Evolutionary conservation across 1,140 invertebrate species (phyloP).

Genomic region (Gryon sp.): DNA sequence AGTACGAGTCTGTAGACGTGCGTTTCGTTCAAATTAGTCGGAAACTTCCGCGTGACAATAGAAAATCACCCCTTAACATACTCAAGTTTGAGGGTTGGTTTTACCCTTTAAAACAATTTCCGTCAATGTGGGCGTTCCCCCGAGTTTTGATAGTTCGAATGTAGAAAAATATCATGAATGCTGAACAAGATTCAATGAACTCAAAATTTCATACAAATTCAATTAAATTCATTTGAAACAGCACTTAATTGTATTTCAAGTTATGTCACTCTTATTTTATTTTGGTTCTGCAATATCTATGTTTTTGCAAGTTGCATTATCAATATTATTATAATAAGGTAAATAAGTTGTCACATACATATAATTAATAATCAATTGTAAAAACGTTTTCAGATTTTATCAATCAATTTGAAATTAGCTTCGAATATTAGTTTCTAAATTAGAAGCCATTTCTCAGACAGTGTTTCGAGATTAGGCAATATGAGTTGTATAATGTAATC

Average conservation of each 20-base stretch:
- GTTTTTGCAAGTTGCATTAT: no score
- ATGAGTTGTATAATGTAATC: conserved; percentile 58
- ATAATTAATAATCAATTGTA: no score
- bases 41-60: conserved; percentile 48
- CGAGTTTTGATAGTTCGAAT: conserved; percentile 35
- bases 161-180: conserved; percentile 11
- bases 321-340: no score
- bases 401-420: conserved; percentile 49
- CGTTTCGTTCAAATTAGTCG: conserved; percentile 51
- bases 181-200: no score
- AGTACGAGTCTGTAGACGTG: conserved; percentile 38
- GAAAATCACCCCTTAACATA: conserved; percentile 55
- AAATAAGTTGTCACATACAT: no score
- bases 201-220: no score
- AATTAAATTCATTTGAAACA: no score
- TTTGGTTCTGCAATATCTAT: no score
- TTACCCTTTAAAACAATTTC: conserved; percentile 58
- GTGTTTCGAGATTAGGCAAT: conserved; percentile 58
- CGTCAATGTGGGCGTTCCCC: conserved; percentile 30
- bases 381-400: conserved; percentile 43
- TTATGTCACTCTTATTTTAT: no score
- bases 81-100: conserved; percentile 53
- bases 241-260: no score
- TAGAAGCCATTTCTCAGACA: conserved; percentile 53
- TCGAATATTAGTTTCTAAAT: conserved; percentile 51